A percentile compares a stretch with the other conserved stretches of the same genome.
These are phyloP conservation scores for Aleiodes leptofemur DNA, from an alignment of 2,888 invertebrate genomes.

Conservation along the genomic window DNA sequence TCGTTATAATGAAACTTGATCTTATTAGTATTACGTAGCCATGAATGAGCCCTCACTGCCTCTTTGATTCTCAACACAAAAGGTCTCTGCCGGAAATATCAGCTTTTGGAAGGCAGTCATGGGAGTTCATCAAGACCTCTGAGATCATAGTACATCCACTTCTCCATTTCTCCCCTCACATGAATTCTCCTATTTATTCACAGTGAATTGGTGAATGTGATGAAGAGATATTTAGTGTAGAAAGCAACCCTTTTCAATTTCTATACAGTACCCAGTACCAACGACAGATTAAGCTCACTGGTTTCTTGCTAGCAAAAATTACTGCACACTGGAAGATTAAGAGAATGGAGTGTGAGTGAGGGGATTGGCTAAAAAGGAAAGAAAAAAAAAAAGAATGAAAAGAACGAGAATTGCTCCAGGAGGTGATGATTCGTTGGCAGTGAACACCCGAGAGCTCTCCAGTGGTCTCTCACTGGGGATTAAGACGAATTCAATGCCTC, in stretches of 20 bases:
- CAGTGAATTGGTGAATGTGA: constrained; percentile 20
- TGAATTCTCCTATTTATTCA: constrained; percentile 27
- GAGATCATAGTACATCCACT: constrained; percentile 1
- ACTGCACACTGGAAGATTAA: constrained; percentile 47
- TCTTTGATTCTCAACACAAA: constrained; percentile 12
- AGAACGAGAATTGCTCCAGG: constrained; percentile 3
- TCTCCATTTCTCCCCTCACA: constrained; percentile 3
- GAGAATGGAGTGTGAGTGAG: constrained; percentile 19
- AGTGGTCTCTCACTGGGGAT: constrained; percentile 47
- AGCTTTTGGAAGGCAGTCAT: constrained; percentile 11
- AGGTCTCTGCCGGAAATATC: constrained; percentile 16
- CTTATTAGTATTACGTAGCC: constrained; percentile 13
- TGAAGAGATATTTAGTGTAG: constrained; percentile 14
- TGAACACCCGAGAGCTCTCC: constrained; percentile 40
- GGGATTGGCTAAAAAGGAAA: constrained; percentile 28
- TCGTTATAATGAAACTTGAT: not conserved
- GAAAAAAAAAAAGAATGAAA: constrained; percentile 1
- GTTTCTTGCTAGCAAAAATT: constrained; percentile 47
- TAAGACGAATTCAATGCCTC: constrained; percentile 50
- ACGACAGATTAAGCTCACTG: constrained; percentile 29
- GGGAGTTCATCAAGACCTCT: constrained; percentile 13
- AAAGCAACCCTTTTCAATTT: constrained; percentile 29
- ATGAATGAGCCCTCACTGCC: not conserved
- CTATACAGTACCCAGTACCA: not conserved
- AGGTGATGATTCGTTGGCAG: constrained; percentile 16